These are phyloP conservation scores for Myotis daubentonii DNA, from an alignment of 2,797 vertebrate species.

Conservation along the genomic window DNA sequence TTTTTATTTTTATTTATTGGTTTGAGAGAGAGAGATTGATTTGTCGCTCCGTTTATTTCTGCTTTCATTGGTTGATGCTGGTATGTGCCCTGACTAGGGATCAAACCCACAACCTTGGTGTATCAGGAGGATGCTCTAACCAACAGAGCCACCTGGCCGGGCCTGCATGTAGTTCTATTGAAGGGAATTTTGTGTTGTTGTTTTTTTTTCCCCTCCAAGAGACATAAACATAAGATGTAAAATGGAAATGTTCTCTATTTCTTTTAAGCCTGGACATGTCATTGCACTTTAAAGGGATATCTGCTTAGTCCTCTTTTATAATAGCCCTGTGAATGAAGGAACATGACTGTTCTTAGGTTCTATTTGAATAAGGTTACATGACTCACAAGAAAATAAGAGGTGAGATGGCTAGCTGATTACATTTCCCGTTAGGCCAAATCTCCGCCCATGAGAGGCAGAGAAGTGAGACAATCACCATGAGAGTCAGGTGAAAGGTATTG, in stretches of 20 bases:
- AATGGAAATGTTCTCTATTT: slow-evolving; percentile 25
- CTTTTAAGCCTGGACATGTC: slow-evolving; percentile 41
- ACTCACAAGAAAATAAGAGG: neutral
- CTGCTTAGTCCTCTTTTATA: neutral
- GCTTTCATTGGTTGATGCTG: neutral
- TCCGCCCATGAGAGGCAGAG: neutral
- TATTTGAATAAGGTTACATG: slow-evolving; percentile 24
- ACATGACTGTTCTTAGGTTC: neutral
- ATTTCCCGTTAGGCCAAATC: neutral
- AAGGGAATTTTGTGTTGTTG: neutral
- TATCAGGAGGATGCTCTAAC: neutral
- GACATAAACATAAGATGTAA: slow-evolving; percentile 24
- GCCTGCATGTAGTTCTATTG: neutral
- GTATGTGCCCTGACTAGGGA: neutral
- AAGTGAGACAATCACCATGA: neutral
- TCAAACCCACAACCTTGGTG: neutral
- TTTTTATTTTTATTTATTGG: neutral
- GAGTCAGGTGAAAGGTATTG: neutral
- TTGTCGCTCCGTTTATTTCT: neutral
- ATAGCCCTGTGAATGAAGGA: neutral
- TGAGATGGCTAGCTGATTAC: neutral
- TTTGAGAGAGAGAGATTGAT: neutral
- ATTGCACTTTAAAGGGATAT: neutral
- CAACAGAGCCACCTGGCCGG: neutral
- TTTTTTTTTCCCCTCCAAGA: neutral